A percentile compares a stretch with the other conserved stretches of the same genome.
phyloP scores from a whole-genome alignment of 2,888 invertebrate species.

The Phlogophora meticulosa region DNA sequence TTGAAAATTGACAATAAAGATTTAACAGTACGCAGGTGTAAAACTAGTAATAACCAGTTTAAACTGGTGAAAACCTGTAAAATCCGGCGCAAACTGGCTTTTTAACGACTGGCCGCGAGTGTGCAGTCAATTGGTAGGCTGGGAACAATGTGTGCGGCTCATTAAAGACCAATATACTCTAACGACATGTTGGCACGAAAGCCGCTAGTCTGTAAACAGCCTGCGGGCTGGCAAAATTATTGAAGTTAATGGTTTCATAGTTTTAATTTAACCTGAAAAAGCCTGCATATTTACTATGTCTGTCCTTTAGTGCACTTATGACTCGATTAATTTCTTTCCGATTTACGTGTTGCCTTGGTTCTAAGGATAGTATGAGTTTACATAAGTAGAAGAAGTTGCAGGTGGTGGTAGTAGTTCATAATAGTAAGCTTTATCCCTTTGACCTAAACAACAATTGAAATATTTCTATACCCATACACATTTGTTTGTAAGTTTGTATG shows the following conservation, averaged over 20 bases:
- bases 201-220: conserved; percentile 21
- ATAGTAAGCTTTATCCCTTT: no score
- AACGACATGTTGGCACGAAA: conserved; percentile 47
- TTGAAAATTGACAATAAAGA: conserved; percentile 46
- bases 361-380: no score
- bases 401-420: no score
- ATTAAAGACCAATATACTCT: conserved; percentile 56
- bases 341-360: no score
- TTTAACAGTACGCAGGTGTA: conserved; percentile 53
- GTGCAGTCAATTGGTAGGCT: conserved; percentile 54
- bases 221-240: neutral
- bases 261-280: neutral
- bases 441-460: neutral
- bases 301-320: no score
- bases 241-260: neutral
- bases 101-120: conserved; percentile 60
- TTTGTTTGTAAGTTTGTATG: no score
- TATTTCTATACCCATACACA: no score
- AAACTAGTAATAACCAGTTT: conserved; percentile 56
- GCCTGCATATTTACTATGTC: no score
- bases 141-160: conserved; percentile 55
- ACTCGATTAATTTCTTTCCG: no score
- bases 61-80: conserved; percentile 47
- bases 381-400: no score
- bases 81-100: conserved; percentile 59